These are phyloP conservation scores for Steatocranus sp. DNA, from an alignment of 2,797 vertebrate species.

Conservation along the genomic window DNA sequence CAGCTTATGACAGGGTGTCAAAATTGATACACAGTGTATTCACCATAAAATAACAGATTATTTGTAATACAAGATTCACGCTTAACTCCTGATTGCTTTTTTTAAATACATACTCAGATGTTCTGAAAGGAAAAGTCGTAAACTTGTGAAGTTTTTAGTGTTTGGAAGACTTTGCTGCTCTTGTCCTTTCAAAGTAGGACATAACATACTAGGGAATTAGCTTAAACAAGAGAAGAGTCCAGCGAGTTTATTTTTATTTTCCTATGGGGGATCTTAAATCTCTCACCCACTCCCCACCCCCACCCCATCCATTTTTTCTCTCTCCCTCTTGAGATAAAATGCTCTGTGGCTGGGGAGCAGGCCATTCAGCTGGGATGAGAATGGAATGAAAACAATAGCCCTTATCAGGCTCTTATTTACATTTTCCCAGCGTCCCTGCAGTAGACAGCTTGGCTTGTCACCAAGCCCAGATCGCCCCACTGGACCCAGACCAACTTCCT, in stretches of 20 bases:
- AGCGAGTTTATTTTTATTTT: constrained; percentile 76
- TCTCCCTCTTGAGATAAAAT: constrained; percentile 73
- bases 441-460: constrained; percentile 72
- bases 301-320: constrained; percentile 48
- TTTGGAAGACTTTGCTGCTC: constrained; percentile 17
- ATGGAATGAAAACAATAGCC: constrained; percentile 90
- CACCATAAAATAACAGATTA: constrained; percentile 35
- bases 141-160: constrained; percentile 12
- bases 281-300: constrained; percentile 45
- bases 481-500: constrained; percentile 72
- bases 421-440: constrained; percentile 80
- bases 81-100: background rate
- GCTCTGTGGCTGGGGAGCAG: constrained; percentile 70
- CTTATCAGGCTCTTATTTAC: constrained; percentile 85
- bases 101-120: background rate
- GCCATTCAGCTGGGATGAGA: constrained; percentile 82
- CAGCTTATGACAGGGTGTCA: constrained; percentile 48
- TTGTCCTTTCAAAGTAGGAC: constrained; percentile 61
- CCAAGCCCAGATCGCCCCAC: constrained; percentile 66
- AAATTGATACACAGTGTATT: constrained; percentile 34
- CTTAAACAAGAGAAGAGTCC: constrained; percentile 63
- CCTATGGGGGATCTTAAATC: constrained; percentile 71
- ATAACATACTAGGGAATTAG: constrained; percentile 58
- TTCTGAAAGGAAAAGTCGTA: background rate
- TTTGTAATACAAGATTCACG: constrained; percentile 4